Percentiles rank a stretch among this genome's conserved stretches.
Evolutionary conservation across 2,797 vertebrate species (phyloP).

Genomic region (Acanthurus lineatus): DNA sequence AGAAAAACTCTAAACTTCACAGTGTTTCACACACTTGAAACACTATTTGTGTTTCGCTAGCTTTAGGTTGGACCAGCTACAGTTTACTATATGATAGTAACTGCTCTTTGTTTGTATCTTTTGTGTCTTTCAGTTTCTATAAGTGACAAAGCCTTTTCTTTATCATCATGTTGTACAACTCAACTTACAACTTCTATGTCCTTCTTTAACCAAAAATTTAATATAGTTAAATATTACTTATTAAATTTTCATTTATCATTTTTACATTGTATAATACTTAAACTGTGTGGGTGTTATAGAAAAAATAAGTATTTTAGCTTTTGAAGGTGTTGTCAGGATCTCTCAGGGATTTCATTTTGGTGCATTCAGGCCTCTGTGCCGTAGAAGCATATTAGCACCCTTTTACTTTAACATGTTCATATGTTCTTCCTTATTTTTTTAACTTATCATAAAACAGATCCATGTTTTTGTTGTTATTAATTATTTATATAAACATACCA

Average conservation of each 20-base stretch:
- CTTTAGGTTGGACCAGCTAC: background rate
- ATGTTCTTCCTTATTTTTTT: background rate
- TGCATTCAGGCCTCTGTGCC: no score
- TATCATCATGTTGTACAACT: background rate
- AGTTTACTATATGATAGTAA: background rate
- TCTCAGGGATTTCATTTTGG: no score
- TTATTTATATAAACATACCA: conserved; percentile 7
- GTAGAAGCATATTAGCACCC: no score
- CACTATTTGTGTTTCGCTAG: background rate
- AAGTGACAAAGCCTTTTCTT: conserved; percentile 48
- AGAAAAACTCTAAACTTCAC: background rate
- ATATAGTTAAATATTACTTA: background rate
- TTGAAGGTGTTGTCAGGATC: background rate
- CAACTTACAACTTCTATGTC: background rate
- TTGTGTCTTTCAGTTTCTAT: conserved; percentile 70
- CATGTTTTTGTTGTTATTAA: background rate
- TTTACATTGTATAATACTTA: background rate
- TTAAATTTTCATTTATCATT: no score
- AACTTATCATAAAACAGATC: conserved; percentile 5
- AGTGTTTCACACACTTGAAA: background rate
- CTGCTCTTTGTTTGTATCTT: conserved; percentile 23
- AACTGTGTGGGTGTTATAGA: background rate
- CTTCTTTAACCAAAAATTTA: conserved; percentile 1
- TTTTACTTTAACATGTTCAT: no score
- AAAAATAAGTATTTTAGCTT: background rate